Percentiles rank a stretch among this genome's conserved stretches.
Evolutionary conservation across 2,888 invertebrate species (phyloP).

Genomic region (Monochamus alternatus): DNA sequence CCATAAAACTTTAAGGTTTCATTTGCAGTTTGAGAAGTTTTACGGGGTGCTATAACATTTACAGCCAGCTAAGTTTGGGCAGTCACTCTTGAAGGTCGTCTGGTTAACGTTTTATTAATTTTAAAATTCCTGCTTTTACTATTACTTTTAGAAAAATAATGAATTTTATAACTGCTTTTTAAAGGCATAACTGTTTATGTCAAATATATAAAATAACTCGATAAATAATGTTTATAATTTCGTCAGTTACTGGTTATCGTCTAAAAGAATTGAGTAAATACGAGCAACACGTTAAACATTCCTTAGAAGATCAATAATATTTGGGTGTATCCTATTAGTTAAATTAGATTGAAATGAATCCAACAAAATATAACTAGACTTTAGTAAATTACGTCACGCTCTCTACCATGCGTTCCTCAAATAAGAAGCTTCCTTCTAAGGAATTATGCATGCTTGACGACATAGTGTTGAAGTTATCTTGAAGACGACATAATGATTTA

Average conservation of each 20-base stretch:
- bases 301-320: background rate
- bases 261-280: background rate
- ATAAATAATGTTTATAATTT: background rate
- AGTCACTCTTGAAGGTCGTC: conserved; percentile 1
- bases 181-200: too few species aligned
- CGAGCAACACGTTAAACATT: background rate
- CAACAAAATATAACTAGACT: background rate
- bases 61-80: background rate
- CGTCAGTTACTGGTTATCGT: background rate
- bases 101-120: background rate
- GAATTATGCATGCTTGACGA: too few species aligned
- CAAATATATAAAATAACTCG: background rate
- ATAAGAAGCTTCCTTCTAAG: too few species aligned
- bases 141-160: too few species aligned
- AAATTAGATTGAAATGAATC: background rate
- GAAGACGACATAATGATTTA: too few species aligned
- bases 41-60: conserved; percentile 7
- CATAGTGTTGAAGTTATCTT: too few species aligned
- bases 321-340: background rate
- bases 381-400: too few species aligned
- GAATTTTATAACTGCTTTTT: too few species aligned
- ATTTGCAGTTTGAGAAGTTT: conserved; percentile 5
- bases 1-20: conserved; percentile 1
- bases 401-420: too few species aligned
- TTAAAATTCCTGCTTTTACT: too few species aligned